Evolutionary conservation across 2,113 vertebrate species (phyloP), one percentile per base, ranked within the genome.

Genomic region (Herpetotheres cachinnans): DNA sequence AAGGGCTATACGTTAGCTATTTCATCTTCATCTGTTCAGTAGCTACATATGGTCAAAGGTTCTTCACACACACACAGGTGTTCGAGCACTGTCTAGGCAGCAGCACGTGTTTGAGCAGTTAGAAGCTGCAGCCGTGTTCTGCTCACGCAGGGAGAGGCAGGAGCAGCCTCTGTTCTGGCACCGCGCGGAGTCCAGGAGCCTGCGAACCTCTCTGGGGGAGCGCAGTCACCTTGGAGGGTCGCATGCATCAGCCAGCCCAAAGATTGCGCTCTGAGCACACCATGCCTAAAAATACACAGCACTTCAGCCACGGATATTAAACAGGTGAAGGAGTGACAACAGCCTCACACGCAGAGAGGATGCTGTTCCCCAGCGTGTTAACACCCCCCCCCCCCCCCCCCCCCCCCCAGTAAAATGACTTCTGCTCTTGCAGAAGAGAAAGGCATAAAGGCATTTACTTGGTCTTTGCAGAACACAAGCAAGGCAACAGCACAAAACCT

Each of bases 341-440:
- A 22, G 42, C 22, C 52, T 49, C 13, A 1, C 16, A 1, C 1
- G 8, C 62, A 32, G 63, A 42, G 4, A 59, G 16, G 22, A 25
- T 58, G 59, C 58, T 49, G 29, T 8, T 84, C 47, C 61, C 30
- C 30, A 42, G 54, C 2, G 0, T 25, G 26, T 21, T 42, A 40
- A 40, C 14, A 38, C 16, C n/a, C 30, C 20, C 16, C 17, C 22
- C 7, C 63, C 16, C 25, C 26, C 46, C 24, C 4, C 15, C 16
- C 16, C 10, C n/a, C n/a, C n/a, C n/a, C n/a, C n/a, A n/a, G n/a
- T n/a, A n/a, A 61, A 65, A 7, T 0, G 1, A 1, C 36, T 50
- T 42, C 15, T 76, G 52, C 9, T 52, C 40, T 87, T n/a, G 21
- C 13, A 42, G 42, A 14, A 54, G 38, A 25, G 50, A 54, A 76